Evolutionary conservation across 2,888 invertebrate genomes (phyloP).

Genomic region (Erynnis tages): DNA sequence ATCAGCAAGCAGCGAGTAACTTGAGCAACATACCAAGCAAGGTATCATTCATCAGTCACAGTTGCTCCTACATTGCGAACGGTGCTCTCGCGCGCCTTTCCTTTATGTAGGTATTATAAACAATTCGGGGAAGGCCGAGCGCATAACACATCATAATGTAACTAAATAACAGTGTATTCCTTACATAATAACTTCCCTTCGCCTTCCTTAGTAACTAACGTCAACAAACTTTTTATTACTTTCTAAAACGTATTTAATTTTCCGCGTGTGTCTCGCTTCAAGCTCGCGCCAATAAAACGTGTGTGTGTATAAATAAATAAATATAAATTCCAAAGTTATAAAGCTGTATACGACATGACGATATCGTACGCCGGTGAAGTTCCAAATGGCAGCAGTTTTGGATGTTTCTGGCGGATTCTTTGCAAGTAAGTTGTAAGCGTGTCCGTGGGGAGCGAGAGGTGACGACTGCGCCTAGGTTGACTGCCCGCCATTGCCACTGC

Average conservation of each 20-base stretch:
- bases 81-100: constrained; percentile 56
- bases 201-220: constrained; percentile 60
- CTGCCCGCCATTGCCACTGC: constrained; percentile 9
- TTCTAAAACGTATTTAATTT: constrained; percentile 78
- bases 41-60: constrained; percentile 54
- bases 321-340: constrained; percentile 67
- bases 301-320: constrained; percentile 75
- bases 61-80: constrained; percentile 55
- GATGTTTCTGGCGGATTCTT: constrained; percentile 95
- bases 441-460: constrained; percentile 31
- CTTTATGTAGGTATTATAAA: constrained; percentile 54
- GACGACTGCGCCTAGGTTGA: constrained; percentile 40
- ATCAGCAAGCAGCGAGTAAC: constrained; percentile 51
- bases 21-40: constrained; percentile 52
- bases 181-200: constrained; percentile 61
- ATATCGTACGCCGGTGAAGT: constrained; percentile 95
- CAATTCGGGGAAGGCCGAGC: constrained; percentile 59
- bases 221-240: constrained; percentile 69
- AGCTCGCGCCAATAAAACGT: constrained; percentile 71
- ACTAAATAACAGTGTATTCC: constrained; percentile 61
- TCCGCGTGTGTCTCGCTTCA: constrained; percentile 72
- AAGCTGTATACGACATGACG: constrained; percentile 84
- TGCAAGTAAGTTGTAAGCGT: constrained; percentile 85
- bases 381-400: constrained; percentile 95
- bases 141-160: constrained; percentile 73